phyloP scores from a whole-genome alignment of 2,888 invertebrate species.

The Salticus scenicus region DNA sequence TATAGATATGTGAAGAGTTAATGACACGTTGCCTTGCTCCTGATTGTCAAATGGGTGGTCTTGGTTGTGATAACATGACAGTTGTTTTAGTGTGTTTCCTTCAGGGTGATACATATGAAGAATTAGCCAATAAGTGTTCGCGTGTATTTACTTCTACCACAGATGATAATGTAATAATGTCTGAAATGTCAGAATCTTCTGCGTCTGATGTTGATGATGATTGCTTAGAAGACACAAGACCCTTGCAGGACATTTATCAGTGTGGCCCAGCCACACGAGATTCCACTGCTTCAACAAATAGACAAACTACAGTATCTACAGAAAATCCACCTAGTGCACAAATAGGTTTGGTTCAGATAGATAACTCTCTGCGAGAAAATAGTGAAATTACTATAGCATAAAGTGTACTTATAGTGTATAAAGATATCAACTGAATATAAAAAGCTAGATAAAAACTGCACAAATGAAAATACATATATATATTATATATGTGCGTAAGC shows the following conservation, averaged over 20 bases:
- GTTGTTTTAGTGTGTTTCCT: conserved; percentile 90
- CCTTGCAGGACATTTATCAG: conserved; percentile 42
- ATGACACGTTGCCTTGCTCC: conserved; percentile 97
- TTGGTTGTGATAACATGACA: conserved; percentile 99
- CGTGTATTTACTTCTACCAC: conserved; percentile 43
- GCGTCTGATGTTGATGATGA: conserved; percentile 65
- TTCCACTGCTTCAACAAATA: conserved; percentile 22
- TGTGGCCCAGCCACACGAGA: conserved; percentile 30
- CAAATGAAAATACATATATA: conserved; percentile 19
- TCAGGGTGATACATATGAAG: conserved; percentile 77
- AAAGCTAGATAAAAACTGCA: conserved; percentile 40
- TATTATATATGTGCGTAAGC: neutral
- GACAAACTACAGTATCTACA: conserved; percentile 26
- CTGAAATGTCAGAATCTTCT: conserved; percentile 66
- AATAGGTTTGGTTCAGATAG: conserved; percentile 47
- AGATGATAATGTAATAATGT: conserved; percentile 33
- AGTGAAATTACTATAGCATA: conserved; percentile 67
- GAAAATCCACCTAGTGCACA: conserved; percentile 41
- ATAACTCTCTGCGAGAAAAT: conserved; percentile 55
- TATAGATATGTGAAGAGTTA: conserved; percentile 91
- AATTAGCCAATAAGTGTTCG: conserved; percentile 75
- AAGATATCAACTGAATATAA: conserved; percentile 27
- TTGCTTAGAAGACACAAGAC: conserved; percentile 56
- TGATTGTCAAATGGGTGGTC: conserved; percentile 95
- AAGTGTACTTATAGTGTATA: conserved; percentile 42